phyloP scores from a whole-genome alignment of 2,797 vertebrate genomes.

The Falco berigora region DNA sequence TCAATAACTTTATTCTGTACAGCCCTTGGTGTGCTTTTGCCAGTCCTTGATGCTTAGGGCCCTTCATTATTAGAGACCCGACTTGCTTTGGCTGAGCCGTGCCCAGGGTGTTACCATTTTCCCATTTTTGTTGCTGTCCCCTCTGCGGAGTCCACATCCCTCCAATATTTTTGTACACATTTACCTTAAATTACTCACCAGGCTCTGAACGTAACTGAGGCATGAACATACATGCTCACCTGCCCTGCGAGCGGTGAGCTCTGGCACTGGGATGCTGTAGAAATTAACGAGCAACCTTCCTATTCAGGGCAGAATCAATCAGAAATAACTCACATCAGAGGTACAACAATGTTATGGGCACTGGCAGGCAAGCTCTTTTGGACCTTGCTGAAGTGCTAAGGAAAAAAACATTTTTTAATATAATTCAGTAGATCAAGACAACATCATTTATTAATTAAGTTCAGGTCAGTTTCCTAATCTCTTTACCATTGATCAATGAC shows the following conservation, averaged over 20 bases:
- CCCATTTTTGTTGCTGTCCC: not conserved
- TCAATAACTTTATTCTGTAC: not conserved
- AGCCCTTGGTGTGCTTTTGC: not conserved
- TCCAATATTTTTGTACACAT: not conserved
- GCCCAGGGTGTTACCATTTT: not conserved
- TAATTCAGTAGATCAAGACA: not conserved
- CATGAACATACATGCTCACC: not conserved
- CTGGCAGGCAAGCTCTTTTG: not conserved
- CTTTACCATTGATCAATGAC: not conserved
- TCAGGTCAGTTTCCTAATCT: not conserved
- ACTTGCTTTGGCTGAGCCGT: not conserved
- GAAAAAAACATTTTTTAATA: not conserved
- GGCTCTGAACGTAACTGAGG: not conserved
- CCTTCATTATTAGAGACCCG: not conserved
- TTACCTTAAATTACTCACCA: not conserved
- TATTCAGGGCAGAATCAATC: not conserved
- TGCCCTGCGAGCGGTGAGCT: not conserved
- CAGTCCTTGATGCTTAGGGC: not conserved
- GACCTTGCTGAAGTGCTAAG: not conserved
- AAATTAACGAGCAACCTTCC: not conserved
- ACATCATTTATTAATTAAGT: not conserved
- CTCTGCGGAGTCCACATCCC: not conserved
- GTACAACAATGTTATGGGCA: not conserved
- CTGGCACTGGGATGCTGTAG: not conserved
- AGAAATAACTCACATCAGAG: not conserved